phyloP scores from a whole-genome alignment of 1,140 invertebrate genomes.

The Dreissena rostriformis region DNA sequence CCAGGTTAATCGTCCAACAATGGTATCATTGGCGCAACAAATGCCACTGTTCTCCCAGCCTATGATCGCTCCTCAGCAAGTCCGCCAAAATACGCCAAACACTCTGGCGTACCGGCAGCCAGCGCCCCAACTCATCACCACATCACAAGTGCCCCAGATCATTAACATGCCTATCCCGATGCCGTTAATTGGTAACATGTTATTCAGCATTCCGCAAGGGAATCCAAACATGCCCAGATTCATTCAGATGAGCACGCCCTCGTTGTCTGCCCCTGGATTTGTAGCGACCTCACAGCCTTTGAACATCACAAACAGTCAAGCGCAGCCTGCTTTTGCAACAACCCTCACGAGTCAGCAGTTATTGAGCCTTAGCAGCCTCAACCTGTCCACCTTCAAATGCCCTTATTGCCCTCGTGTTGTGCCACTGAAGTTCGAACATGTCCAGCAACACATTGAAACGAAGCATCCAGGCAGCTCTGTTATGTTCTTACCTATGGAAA shows the following conservation, averaged over 20 bases:
- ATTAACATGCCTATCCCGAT: conserved; percentile 35
- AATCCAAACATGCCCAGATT: conserved; percentile 15
- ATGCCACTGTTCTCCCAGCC: conserved; percentile 33
- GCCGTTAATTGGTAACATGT: conserved; percentile 44
- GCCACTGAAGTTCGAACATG: conserved; percentile 41
- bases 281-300: neutral
- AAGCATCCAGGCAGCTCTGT: conserved; percentile 42
- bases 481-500: conserved; percentile 39
- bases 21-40: conserved; percentile 28
- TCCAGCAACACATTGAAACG: conserved; percentile 47
- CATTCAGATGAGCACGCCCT: conserved; percentile 4
- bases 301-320: conserved; percentile 1
- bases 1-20: conserved; percentile 10
- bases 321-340: neutral
- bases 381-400: conserved; percentile 37
- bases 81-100: conserved; percentile 34
- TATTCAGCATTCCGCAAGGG: conserved; percentile 11
- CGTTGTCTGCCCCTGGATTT: neutral
- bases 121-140: conserved; percentile 32
- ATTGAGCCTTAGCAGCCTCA: conserved; percentile 22
- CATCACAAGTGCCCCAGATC: conserved; percentile 29
- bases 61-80: conserved; percentile 32
- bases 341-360: neutral
- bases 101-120: conserved; percentile 36
- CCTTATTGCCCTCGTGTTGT: conserved; percentile 51